Conservation (phyloP, 2,797 vertebrate genomes). For the Halcyon badia region DNA sequence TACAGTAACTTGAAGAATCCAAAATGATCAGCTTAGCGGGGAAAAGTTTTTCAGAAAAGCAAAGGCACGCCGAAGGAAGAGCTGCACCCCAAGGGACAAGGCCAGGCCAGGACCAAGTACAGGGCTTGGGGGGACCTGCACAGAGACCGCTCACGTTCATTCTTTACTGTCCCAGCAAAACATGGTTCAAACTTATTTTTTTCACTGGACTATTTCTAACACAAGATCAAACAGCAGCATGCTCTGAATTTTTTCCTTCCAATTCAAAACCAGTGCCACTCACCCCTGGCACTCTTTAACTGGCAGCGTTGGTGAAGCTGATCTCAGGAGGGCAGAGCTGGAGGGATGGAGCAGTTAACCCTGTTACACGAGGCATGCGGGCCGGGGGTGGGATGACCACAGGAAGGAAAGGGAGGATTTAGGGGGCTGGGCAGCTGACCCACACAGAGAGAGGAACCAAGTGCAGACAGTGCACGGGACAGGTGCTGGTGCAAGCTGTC, state of each 20-base stretch:
- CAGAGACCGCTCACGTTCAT: not conserved
- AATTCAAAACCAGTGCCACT: not conserved
- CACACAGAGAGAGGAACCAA: not conserved
- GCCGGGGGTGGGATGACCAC: not conserved
- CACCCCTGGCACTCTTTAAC: not conserved
- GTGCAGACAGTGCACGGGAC: not conserved
- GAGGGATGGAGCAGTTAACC: not conserved
- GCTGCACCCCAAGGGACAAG: not conserved
- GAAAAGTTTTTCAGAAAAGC: not conserved
- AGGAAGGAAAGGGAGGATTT: not conserved
- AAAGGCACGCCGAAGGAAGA: not conserved
- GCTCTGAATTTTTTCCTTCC: not conserved
- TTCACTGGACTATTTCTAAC: not conserved
- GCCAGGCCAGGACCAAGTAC: not conserved
- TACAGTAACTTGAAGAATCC: not conserved
- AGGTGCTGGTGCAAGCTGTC: not conserved
- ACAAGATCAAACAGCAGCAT: not conserved
- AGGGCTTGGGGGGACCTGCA: not conserved
- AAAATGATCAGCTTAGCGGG: not conserved
- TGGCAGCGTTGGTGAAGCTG: not conserved
- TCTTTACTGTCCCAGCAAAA: not conserved
- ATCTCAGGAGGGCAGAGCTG: not conserved
- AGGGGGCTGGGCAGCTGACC: not conserved
- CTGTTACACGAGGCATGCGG: not conserved
- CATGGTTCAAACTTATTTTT: fast-evolving